Base-by-base conservation (phyloP, 2,113 vertebrate species). In the Corythornis vintsioides region DNA sequence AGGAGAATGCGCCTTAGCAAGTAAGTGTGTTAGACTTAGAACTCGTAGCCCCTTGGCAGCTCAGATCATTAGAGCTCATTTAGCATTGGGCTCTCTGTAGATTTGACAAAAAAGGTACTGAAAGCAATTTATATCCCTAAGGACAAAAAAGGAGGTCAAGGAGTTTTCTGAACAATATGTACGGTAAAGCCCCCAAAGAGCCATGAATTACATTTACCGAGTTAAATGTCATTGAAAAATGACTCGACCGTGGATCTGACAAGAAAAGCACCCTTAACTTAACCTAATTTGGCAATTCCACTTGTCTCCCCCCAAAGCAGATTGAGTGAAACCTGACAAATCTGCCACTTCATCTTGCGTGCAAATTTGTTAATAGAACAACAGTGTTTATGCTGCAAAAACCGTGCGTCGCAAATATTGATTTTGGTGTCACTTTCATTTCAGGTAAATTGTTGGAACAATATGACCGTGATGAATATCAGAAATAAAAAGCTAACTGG, bases 391-490 rank as follows among this genome's bases (percentile, higher is more conserved):
- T 97, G 97, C 96, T 97, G 98, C 98, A 98, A 96, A 98, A 99
- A 98, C 29, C 94, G 95, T 95, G 96, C 97, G 98, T 98, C 97
- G 96, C 96, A 95, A 95, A 96, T 98, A 99, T 99, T 87, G 98
- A 99, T 99, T 98, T 97, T 75, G 38, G 95, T 98, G 98, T 98
- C 98, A 96, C 90, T 85, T 96, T 95, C 97, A 97, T 98, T 98
- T 97, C 98, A 98, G 98, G 98, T 98, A 98, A 98, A 98, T 98
- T 98, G 98, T 98, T 98, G 97, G 98, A 98, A 98, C 85, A 95
- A 97, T 97, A 97, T 93, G 97, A 97, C 97, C 94, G 90, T 98
- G 98, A 98, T 98, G 97, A 98, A 98, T 98, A 98, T 98, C 97
- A 98, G 97, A 98, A 98, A 97, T 96, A 96, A 97, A 98, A 93